Evolutionary conservation across 2,113 vertebrate species (phyloP).

Genomic region (Taxidea taxus): DNA sequence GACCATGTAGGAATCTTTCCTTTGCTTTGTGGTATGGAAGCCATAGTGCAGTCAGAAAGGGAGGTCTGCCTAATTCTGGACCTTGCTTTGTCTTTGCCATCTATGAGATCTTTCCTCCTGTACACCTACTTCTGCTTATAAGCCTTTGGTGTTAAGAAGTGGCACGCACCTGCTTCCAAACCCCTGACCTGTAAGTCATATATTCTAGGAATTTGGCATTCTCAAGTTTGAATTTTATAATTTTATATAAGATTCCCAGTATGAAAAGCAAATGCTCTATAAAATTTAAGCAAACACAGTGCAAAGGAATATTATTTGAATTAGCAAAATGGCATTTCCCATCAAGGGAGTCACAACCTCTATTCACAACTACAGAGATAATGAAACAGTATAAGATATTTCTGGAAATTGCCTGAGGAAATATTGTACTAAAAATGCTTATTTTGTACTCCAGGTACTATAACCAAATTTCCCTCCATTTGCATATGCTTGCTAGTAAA

Average conservation of each 20-base stretch:
- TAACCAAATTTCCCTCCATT: constrained; percentile 34
- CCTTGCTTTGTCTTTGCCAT: not conserved
- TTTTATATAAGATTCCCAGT: not conserved
- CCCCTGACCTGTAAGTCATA: not conserved
- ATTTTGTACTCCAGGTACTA: constrained; percentile 44
- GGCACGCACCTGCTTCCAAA: not conserved
- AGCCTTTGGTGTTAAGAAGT: not conserved
- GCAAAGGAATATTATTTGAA: constrained; percentile 36
- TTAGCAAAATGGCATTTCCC: constrained; percentile 31
- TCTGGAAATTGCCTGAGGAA: constrained; percentile 52
- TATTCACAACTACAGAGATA: constrained; percentile 19
- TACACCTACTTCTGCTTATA: not conserved
- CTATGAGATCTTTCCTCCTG: not conserved
- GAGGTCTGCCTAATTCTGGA: not conserved
- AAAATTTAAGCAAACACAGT: constrained; percentile 11
- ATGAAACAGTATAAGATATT: constrained; percentile 39
- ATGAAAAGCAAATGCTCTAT: not conserved
- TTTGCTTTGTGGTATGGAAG: not conserved
- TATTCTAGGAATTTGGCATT: not conserved
- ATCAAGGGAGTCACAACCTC: constrained; percentile 34
- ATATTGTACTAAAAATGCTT: constrained; percentile 38
- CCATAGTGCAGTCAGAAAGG: not conserved
- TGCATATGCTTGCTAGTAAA: constrained; percentile 51
- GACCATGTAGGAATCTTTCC: not conserved
- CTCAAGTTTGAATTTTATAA: constrained; percentile 28